Evolutionary conservation across 2,888 invertebrate genomes (phyloP).

Genomic region (Metacarcinus magister): DNA sequence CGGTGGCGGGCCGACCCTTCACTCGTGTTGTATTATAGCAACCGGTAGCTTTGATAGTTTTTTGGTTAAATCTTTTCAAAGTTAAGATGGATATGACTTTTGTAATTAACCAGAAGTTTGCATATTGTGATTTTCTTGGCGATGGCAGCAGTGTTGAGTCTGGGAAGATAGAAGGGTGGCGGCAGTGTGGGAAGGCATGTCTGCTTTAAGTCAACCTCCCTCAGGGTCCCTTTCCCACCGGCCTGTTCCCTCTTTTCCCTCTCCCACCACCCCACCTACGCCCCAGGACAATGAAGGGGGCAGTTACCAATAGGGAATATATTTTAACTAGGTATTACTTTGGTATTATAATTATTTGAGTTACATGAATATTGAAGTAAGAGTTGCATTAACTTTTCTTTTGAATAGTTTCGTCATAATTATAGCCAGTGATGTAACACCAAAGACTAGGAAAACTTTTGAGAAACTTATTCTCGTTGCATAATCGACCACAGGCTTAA

Average conservation of each 20-base stretch:
- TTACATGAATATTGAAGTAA: too few species aligned
- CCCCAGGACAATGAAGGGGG: not conserved
- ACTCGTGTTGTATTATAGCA: not conserved
- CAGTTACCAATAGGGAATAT: not conserved
- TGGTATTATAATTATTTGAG: not conserved
- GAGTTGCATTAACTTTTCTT: too few species aligned
- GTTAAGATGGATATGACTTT: too few species aligned
- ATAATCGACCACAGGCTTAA: not conserved
- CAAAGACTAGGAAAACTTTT: not conserved
- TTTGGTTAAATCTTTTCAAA: too few species aligned
- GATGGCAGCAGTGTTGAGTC: not conserved
- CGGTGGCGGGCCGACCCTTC: not conserved
- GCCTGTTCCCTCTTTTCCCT: not conserved
- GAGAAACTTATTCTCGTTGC: not conserved
- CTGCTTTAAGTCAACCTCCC: constrained; percentile 26
- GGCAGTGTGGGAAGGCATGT: constrained; percentile 1
- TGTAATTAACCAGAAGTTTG: too few species aligned
- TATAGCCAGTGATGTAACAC: not conserved
- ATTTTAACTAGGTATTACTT: not conserved
- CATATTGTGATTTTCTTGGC: too few species aligned
- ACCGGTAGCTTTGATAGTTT: not conserved
- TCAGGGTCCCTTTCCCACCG: too few species aligned
- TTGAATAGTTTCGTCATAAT: not conserved
- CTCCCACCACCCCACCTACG: not conserved
- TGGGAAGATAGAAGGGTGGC: not conserved